Evolutionary conservation across 1,140 invertebrate genomes (phyloP).

Genomic region (Probaryconus sp.): DNA sequence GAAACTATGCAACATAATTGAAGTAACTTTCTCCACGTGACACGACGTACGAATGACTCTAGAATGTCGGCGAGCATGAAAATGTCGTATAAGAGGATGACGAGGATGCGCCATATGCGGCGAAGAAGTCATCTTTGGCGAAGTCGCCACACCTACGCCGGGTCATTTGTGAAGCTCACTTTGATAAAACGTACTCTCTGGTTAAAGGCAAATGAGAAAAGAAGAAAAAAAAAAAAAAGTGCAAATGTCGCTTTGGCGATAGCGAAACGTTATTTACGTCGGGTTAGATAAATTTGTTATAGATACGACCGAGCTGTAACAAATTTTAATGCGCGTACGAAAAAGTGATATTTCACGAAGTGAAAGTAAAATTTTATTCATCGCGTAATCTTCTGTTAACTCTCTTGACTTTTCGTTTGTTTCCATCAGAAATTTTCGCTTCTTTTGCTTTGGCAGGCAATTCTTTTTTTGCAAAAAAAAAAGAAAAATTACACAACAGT

Average conservation of each 20-base stretch:
- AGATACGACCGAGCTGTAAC: constrained; percentile 22
- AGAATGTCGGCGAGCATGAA: constrained; percentile 39
- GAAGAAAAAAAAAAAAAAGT: constrained; percentile 32
- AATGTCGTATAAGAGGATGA: constrained; percentile 38
- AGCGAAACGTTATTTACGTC: constrained; percentile 28
- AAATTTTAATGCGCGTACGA: constrained; percentile 9
- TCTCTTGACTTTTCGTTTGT: too few relatives aligned
- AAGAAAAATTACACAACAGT: too few relatives aligned
- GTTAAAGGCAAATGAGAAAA: constrained; percentile 11
- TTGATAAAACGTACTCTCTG: constrained; percentile 39
- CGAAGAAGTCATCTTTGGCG: constrained; percentile 21
- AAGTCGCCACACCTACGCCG: constrained; percentile 38
- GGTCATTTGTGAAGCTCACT: constrained; percentile 26
- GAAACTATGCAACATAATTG: constrained; percentile 33
- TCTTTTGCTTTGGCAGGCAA: too few relatives aligned
- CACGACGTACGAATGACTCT: constrained; percentile 25
- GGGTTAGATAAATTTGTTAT: constrained; percentile 23
- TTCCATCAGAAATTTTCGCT: too few relatives aligned
- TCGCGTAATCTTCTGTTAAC: too few relatives aligned
- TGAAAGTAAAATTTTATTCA: too few relatives aligned
- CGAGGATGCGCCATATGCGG: constrained; percentile 17
- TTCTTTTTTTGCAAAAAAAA: too few relatives aligned
- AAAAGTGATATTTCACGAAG: too few relatives aligned
- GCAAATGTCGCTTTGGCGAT: constrained; percentile 37
- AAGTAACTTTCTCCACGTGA: constrained; percentile 41